phyloP scores from a whole-genome alignment of 37 sponge, comb jelly and placozoan genomes.

The Bolinopsis microptera region DNA sequence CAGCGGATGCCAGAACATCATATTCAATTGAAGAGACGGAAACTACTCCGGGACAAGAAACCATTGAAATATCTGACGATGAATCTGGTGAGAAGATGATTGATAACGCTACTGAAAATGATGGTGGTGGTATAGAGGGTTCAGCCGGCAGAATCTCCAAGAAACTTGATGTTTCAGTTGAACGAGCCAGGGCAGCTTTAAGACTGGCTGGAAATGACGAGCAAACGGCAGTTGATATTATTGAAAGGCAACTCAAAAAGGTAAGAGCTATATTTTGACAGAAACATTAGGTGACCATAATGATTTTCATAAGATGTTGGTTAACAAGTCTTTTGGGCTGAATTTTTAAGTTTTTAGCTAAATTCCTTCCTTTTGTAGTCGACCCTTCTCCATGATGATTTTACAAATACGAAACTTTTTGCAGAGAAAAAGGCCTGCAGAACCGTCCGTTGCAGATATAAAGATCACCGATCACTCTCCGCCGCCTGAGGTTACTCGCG shows the following conservation, averaged over 20 bases:
- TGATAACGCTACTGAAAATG: not conserved
- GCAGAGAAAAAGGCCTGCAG: not conserved
- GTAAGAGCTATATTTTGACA: no score
- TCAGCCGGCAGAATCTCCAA: not conserved
- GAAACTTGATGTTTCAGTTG: not conserved
- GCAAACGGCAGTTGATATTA: not conserved
- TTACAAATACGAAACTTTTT: not conserved
- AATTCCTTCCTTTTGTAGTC: no score
- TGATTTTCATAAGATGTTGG: no score
- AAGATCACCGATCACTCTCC: no score
- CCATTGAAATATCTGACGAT: not conserved
- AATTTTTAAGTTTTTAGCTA: no score
- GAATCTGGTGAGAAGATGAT: not conserved
- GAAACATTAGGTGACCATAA: no score
- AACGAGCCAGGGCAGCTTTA: not conserved
- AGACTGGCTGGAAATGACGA: conserved; percentile 10
- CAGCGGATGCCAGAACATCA: not conserved
- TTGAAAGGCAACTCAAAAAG: not conserved
- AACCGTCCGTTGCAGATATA: not conserved
- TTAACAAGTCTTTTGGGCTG: no score
- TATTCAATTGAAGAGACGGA: not conserved
- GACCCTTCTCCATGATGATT: no score
- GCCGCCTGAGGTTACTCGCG: no score
- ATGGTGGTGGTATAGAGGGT: not conserved
- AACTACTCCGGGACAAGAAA: not conserved